Base-by-base conservation (phyloP, 2,888 invertebrate genomes). In the Panorpa germanica region DNA sequence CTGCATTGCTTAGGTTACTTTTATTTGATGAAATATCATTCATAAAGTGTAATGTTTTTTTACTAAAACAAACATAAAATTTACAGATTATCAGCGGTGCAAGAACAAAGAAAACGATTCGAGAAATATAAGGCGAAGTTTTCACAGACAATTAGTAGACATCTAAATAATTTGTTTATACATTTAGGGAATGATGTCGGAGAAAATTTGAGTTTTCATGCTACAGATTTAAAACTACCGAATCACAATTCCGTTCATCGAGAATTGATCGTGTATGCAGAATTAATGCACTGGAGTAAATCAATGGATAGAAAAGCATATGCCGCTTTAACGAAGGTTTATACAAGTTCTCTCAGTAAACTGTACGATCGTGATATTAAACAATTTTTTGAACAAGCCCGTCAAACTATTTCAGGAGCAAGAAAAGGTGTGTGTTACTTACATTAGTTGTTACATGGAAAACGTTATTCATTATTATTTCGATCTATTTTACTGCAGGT, bases 91-190 rank as follows among this genome's bases (percentile, higher is more conserved):
- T 65, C 68, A 25, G 82, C 83, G 9, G 77, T 82, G 1, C 72
- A 76, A 45, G 83, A 85, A 49, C 85, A 85, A 49, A 66, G 70
- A 41, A 69, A 74, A 43, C 65, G 73, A 25, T 71, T 83, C 39
- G 76, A 78, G 37, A 77, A 75, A 45, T 66, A 77, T 45, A 72
- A 73, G 45, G 67, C 68, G 20, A 74, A 73, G 48, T 86, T 88
- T 50, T 77, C 86, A 2, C 69, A 75, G 32, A 72, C 77, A 25
- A 69, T 95, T 31, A 77, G 81, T 35, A 69, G 90, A 12, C 90
- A 95, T 52, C 63, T 96, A 29, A 91, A 91, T 51, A 93, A 95
- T 59, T 63, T 88, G 29, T 88, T 96, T 42, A 86, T 91, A 45
- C 90, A 95, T 57, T 71, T 90, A 59, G 91, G 70, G 30, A 66